Base-by-base conservation (phyloP, 1,140 invertebrate species). In the Cepaea nemoralis region DNA sequence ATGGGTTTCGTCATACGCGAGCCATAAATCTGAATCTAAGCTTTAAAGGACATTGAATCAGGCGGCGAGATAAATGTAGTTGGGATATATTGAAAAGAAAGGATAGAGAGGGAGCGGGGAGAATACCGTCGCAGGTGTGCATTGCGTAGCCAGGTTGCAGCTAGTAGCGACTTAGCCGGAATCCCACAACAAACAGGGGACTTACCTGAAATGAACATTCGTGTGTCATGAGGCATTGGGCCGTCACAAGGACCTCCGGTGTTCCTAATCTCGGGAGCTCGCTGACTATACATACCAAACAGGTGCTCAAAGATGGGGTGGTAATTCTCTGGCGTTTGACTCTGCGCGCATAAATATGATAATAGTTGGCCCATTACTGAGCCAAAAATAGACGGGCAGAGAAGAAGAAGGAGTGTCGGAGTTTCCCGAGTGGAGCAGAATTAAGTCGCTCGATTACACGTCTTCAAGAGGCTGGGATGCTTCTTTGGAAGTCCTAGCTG, bases 81-180 rank as follows among this genome's bases (percentile, higher is more conserved):
- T 63, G 59, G 27, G 59, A 31, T 63, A 63, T 63, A 27, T 63
- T 63, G n/a, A 31, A 63, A 19, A 31, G 59, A 63, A 31, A 31
- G n/a, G n/a, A n/a, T n/a, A n/a, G n/a, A n/a, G n/a, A n/a, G n/a
- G n/a, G n/a, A n/a, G 45, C 8, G 45, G 19, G 19, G 19, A 27
- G 33, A 31, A 31, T 63, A 16, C n/a, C 3, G 27, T 63, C 59
- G 59, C 59, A 63, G 59, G 59, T 63, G 59, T 63, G n/a, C 59
- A 31, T 63, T 31, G 59, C 59, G 59, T 31, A 63, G n/a, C 59
- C 50, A 55, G 59, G 59, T 63, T 31, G 59, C 10, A 31, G 59
- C n/a, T n/a, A 63, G 59, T 63, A 63, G 59, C 59, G 59, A 63
- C 59, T 63, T 63, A 31, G 59, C 33, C 16, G 59, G 59, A 63